Base-by-base conservation (phyloP, 2,888 invertebrate genomes). In the Phyllotreta cruciferae region DNA sequence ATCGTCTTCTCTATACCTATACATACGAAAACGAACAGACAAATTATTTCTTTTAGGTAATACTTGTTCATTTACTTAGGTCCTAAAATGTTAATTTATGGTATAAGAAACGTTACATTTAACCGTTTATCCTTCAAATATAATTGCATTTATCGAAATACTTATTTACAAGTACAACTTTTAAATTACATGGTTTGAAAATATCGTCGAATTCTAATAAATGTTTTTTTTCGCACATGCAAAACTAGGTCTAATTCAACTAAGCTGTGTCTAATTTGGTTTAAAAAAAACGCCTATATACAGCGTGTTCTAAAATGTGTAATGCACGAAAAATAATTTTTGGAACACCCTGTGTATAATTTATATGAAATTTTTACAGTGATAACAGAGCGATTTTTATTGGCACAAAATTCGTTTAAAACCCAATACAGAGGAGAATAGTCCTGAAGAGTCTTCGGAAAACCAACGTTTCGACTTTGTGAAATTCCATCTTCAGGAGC, bases 171-270 rank as follows among this genome's bases (percentile, higher is more conserved):
- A 24, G n/a, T 24, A 24, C 24, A 24, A 24, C 24, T 24, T 24
- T 24, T 24, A 24, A 57, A 34, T 45, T 49, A 50, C 39, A 36
- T 41, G 38, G 56, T 42, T 57, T 57, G 49, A 57, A 58, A 58
- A 49, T 57, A 52, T 52, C 38, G 13, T 37, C 6, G n/a, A n/a
- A n/a, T 44, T 13, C 13, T 10, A 52, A 49, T 2, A 13, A 38
- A 52, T 13, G 24, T 13, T 41, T n/a, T n/a, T 41, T n/a, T n/a
- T 41, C 41, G 58, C 58, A 7, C 60, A 53, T 60, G 60, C 60
- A 60, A 60, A 52, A 60, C 60, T 52, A 53, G 11, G 9, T 52
- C 50, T 60, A 58, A 35, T 52, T 24, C 42, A 60, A 60, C 52
- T 60, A 60, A 60, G 60, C 52, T 60, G 52, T n/a, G 13, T 36